phyloP scores from a whole-genome alignment of 2,797 vertebrate species.

The Bradypodion pumilum region DNA sequence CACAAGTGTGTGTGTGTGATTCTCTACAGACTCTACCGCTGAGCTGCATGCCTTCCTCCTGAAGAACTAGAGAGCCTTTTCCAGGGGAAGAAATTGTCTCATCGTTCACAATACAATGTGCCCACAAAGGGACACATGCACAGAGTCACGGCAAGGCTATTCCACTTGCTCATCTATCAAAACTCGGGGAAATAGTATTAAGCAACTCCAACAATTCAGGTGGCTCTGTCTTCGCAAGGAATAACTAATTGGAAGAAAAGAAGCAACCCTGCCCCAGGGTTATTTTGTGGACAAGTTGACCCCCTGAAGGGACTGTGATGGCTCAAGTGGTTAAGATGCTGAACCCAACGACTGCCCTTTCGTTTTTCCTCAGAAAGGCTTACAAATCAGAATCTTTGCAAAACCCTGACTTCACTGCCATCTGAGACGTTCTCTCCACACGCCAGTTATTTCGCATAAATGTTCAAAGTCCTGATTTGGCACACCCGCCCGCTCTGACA shows the following conservation, averaged over 20 bases:
- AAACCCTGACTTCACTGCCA: neutral
- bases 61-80: too few species aligned
- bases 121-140: neutral
- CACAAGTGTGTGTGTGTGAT: neutral
- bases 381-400: neutral
- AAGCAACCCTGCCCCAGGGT: constrained; percentile 16
- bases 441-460: neutral
- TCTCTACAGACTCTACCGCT: neutral
- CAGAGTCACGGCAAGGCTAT: constrained; percentile 27
- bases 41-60: neutral
- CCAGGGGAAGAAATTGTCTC: too few species aligned
- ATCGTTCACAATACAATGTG: neutral
- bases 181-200: constrained; percentile 6
- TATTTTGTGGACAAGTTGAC: constrained; percentile 30
- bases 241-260: constrained; percentile 48
- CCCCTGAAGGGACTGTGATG: too few species aligned
- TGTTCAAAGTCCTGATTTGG: constrained; percentile 6
- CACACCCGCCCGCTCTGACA: neutral
- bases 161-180: constrained; percentile 28
- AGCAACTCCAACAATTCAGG: constrained; percentile 24
- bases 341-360: too few species aligned
- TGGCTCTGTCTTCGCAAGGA: constrained; percentile 3
- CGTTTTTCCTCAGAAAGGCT: neutral
- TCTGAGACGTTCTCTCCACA: neutral
- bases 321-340: too few species aligned